Evolutionary conservation across 2,113 vertebrate species (phyloP), one percentile per base, ranked within the genome.

Genomic region (Gorsachius goisagi): DNA sequence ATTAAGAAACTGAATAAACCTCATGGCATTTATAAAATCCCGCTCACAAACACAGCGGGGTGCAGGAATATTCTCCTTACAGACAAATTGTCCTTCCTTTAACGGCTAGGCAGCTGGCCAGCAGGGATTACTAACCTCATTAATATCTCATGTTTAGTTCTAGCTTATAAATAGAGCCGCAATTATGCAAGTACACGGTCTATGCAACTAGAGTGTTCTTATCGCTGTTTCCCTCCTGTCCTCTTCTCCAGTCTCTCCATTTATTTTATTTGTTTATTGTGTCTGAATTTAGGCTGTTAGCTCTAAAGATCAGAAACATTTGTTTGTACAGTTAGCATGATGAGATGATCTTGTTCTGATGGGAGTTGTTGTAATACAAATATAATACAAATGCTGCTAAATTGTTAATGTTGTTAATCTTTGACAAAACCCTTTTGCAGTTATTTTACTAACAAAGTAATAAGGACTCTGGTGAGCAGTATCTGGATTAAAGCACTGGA

Each of bases 71-170:
- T 32, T 84, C 52, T 90, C 76, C 60, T 89, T 84, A 56, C 68
- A 90, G 85, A 67, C 59, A 90, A 96, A 90, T 87, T 72, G 73
- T 89, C 88, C 52, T 90, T 67, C 56, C 27, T 95, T 83, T 90
- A 94, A 74, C 6, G 10, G 85, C 64, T 63, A 64, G 63, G 71
- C 74, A 88, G 81, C 68, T 80, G 88, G 91, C 88, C 91, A 94
- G 75, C 32, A 93, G 81, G 81, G 90, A 96, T 96, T 96, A 85
- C 49, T 83, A 86, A 93, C 72, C 83, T 95, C 88, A 93, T 96
- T 92, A 96, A 93, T 68, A 95, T 89, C 67, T 95, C 64, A 86
- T 97, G 64, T 62, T 92, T 95, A 87, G 72, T 67, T 87, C 64
- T 49, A 24, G 35, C n/a, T 88, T 92, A 92, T 94, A 94, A 96